phyloP scores from a whole-genome alignment of 2,888 invertebrate species.

The Acanthosepion lycidas region DNA sequence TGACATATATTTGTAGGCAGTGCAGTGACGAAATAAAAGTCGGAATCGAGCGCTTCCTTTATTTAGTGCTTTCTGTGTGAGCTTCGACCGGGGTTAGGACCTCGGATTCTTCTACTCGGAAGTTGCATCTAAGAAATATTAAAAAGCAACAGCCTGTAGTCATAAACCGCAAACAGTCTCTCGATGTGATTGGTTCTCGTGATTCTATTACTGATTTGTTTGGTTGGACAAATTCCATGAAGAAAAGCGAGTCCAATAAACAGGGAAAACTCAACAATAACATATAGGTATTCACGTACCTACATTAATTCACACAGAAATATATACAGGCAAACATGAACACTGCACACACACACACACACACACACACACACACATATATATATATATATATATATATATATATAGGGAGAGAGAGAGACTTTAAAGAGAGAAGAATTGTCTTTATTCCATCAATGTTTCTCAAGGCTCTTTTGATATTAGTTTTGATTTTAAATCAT shows the following conservation, averaged over 20 bases:
- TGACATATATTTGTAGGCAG: background rate
- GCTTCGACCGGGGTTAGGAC: background rate
- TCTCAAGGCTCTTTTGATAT: too few relatives aligned
- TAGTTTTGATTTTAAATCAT: too few relatives aligned
- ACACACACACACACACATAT: background rate
- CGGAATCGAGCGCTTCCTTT: background rate
- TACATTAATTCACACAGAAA: too few relatives aligned
- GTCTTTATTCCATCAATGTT: too few relatives aligned
- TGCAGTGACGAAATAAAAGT: background rate
- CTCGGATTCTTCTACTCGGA: background rate
- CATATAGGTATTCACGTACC: background rate
- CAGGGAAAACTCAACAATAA: background rate
- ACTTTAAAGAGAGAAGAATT: too few relatives aligned
- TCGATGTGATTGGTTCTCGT: background rate
- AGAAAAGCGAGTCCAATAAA: background rate
- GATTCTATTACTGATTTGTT: background rate
- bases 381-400: background rate
- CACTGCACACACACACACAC: background rate
- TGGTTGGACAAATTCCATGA: background rate
- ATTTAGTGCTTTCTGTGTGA: background rate
- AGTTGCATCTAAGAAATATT: background rate
- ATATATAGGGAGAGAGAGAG: background rate
- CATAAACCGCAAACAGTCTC: background rate
- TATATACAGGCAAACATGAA: too few relatives aligned
- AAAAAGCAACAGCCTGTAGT: conserved; percentile 2